A percentile compares a stretch with the other conserved stretches of the same genome.
These are phyloP conservation scores for Aphis gossypii DNA, from an alignment of 1,140 invertebrate genomes.

Conservation along the genomic window DNA sequence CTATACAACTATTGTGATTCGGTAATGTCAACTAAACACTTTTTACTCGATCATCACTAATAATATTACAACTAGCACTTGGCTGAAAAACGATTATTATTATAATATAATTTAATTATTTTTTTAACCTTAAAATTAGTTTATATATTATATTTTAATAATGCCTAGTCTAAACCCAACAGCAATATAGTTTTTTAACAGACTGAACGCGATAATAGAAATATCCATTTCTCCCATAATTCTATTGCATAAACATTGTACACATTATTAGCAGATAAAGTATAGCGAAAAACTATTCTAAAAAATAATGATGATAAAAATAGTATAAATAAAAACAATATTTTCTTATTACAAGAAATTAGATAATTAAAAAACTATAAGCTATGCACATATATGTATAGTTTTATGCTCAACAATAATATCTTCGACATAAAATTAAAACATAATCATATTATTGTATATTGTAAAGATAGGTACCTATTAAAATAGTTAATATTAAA, in stretches of 20 bases:
- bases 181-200: not conserved
- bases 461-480: not conserved
- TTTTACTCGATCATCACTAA: not conserved
- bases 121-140: not conserved
- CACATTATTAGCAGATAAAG: not conserved
- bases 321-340: slow-evolving; percentile 17
- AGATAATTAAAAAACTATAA: not conserved
- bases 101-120: not conserved
- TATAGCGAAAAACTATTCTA: not conserved
- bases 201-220: slow-evolving; percentile 7
- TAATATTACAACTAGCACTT: not conserved
- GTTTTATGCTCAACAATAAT: slow-evolving; percentile 18
- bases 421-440: not conserved
- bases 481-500: not conserved
- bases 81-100: not conserved
- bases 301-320: slow-evolving; percentile 28
- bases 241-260: not conserved
- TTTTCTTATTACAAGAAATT: not conserved
- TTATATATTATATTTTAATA: slow-evolving; percentile 19
- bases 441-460: not conserved
- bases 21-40: not conserved
- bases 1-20: slow-evolving; percentile 11
- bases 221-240: slow-evolving; percentile 7
- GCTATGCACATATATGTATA: not conserved
- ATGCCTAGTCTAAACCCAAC: slow-evolving; percentile 7